Percentiles rank a stretch among this genome's conserved stretches.
Conservation (phyloP, 2,113 vertebrate genomes). For the Varanus salvator region DNA sequence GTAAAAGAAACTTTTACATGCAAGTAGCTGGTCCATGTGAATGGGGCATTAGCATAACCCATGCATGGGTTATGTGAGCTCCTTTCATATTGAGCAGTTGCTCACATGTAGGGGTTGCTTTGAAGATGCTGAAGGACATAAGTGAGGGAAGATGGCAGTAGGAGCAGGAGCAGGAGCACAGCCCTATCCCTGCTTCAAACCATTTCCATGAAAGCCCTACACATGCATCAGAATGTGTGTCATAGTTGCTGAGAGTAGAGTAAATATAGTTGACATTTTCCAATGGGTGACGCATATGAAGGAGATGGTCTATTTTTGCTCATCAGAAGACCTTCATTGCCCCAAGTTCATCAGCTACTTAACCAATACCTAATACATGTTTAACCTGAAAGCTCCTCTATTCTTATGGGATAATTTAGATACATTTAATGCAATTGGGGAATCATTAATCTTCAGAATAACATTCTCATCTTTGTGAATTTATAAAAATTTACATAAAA, state of each 20-base stretch:
- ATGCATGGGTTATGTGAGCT: too few relatives aligned
- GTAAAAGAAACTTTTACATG: too few relatives aligned
- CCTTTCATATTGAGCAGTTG: too few relatives aligned
- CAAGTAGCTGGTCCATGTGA: too few relatives aligned
- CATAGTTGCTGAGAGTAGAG: not conserved
- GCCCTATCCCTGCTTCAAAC: too few relatives aligned
- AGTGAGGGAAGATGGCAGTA: too few relatives aligned
- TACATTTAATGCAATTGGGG: not conserved
- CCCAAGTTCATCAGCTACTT: not conserved
- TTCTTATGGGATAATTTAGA: not conserved
- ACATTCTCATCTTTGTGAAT: not conserved
- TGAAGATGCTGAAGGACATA: too few relatives aligned
- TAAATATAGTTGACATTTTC: not conserved
- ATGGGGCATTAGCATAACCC: too few relatives aligned
- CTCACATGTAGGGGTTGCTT: too few relatives aligned
- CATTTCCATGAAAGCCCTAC: too few relatives aligned
- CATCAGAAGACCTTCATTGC: not conserved
- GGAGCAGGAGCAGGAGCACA: too few relatives aligned
- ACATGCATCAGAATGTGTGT: too few relatives aligned
- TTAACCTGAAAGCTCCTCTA: not conserved
- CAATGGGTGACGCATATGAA: not conserved
- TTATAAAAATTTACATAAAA: constrained; percentile 10
- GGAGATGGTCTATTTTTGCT: not conserved
- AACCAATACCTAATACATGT: not conserved
- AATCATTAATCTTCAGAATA: constrained; percentile 16